Conservation (phyloP, 2,888 invertebrate genomes). For the Acanthosepion esculentum region DNA sequence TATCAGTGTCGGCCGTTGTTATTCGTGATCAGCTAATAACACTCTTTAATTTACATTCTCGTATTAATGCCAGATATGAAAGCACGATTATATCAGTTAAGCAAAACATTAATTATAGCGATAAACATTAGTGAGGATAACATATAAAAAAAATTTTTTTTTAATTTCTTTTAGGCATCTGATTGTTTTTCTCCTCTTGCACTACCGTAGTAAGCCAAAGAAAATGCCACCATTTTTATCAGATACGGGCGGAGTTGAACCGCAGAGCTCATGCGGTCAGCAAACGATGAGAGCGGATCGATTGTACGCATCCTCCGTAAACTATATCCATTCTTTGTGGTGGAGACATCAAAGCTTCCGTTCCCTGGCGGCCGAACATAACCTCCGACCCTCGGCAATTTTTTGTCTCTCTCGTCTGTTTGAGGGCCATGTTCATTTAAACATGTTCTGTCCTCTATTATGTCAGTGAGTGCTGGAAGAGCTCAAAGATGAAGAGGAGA, state of each 20-base stretch:
- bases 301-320: background rate
- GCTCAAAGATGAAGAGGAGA: no score
- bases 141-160: background rate
- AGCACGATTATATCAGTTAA: no score
- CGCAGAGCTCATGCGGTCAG: background rate
- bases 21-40: no score
- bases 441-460: no score
- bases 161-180: background rate
- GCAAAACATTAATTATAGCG: background rate
- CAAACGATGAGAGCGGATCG: background rate
- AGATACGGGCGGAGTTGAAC: background rate
- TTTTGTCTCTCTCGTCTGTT: background rate
- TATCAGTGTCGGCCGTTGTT: no score
- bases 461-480: no score
- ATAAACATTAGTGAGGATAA: background rate
- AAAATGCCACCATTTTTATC: background rate
- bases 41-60: no score
- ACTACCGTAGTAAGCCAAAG: background rate
- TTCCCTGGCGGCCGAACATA: background rate
- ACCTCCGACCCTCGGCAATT: background rate
- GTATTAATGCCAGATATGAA: no score
- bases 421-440: no score
- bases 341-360: background rate
- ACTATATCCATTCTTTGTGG: background rate
- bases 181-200: background rate